Base-by-base conservation (phyloP, 2,888 invertebrate species). In the Leucania comma region DNA sequence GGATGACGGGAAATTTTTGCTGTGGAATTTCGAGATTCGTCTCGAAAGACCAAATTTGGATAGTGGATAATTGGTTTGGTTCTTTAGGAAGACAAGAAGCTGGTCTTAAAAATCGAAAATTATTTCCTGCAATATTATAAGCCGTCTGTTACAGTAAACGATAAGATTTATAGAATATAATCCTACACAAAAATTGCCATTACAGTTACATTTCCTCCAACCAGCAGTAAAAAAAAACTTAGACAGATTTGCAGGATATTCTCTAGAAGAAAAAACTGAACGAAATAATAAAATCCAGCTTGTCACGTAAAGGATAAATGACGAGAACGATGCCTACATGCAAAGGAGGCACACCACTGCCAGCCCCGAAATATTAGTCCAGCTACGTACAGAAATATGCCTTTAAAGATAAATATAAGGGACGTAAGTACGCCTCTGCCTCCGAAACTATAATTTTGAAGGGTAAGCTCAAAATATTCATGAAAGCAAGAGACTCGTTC, bases 261-360 rank as follows among this genome's bases (percentile, higher is more conserved):
- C 14, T 32, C 48, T 26, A n/a, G 32, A 54, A 64, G n/a, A 50
- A 56, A 60, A 74, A 56, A 62, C 35, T n/a, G 46, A 65, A 63
- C 22, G 10, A 48, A 56, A 54, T 57, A 62, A 68, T 61, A 53
- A 70, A 75, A 75, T 5, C 22, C 51, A 69, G 56, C 32, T 60
- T 60, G 68, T 42, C 51, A 62, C 64, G 68, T 75, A 61, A 50
- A 32, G 42, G 61, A 80, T 57, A 70, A 57, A 80, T 76, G 70
- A 67, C 66, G 24, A 29, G 50, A 75, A 80, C 78, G 64, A 64
- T 58, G 42, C 61, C 42, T 60, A 73, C 66, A 67, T 72, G 57
- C 46, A 72, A 59, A 68, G 26, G n/a, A 74, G 61, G 50, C 22
- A 3, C 32, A 22, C 5, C 58, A 63, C 50, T 20, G 29, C 35